Conservation (phyloP, 2,888 invertebrate genomes). For the Macaria notata region DNA sequence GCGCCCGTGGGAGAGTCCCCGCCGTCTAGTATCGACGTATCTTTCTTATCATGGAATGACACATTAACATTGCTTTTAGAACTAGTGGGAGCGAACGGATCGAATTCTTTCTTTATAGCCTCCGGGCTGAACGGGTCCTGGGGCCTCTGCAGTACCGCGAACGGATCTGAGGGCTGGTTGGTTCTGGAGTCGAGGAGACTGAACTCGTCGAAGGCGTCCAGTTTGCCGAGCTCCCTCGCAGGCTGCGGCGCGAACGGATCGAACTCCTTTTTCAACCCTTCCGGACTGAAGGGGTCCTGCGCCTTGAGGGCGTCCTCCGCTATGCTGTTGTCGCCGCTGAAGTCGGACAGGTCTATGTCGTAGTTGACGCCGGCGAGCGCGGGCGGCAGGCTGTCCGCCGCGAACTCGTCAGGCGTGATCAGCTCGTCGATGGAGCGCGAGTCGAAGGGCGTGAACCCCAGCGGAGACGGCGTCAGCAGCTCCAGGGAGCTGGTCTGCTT, state of each 20-base stretch:
- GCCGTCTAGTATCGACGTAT: constrained; percentile 65
- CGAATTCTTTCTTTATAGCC: constrained; percentile 63
- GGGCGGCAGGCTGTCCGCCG: constrained; percentile 76
- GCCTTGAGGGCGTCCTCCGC: constrained; percentile 77
- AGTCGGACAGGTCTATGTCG: constrained; percentile 88
- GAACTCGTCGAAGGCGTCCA: constrained; percentile 68
- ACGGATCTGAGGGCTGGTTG: constrained; percentile 49
- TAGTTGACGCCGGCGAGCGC: constrained; percentile 88
- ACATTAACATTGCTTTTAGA: constrained; percentile 3
- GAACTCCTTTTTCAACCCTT: constrained; percentile 65
- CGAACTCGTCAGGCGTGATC: constrained; percentile 84
- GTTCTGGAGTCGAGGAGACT: constrained; percentile 51
- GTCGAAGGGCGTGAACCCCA: constrained; percentile 81
- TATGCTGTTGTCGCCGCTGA: constrained; percentile 87
- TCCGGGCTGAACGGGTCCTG: constrained; percentile 53
- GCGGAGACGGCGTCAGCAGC: constrained; percentile 82
- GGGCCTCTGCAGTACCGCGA: constrained; percentile 59
- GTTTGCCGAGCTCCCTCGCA: constrained; percentile 42
- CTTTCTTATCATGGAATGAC: constrained; percentile 28
- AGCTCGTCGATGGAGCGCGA: constrained; percentile 82
- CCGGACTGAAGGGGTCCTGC: constrained; percentile 82
- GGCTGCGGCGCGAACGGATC: constrained; percentile 79
- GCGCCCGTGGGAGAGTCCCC: constrained; percentile 68
- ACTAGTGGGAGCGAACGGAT: constrained; percentile 69
- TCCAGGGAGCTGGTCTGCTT: constrained; percentile 74